These are phyloP conservation scores for Drosophila orena DNA, from an alignment of 1,140 invertebrate species.

Conservation along the genomic window DNA sequence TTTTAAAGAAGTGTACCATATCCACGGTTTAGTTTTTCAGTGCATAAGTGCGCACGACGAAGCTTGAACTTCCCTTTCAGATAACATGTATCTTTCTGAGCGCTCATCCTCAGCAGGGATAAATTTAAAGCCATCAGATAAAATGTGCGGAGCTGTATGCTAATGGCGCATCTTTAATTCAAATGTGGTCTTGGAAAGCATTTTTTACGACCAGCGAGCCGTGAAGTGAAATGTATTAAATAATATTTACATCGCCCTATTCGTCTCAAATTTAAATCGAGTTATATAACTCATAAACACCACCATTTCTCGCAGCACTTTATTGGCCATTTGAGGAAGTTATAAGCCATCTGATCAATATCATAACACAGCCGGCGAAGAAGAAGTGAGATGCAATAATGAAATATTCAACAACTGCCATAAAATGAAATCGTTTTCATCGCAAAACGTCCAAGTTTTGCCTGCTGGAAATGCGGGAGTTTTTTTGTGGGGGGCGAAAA, in stretches of 20 bases:
- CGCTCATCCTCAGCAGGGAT: not conserved
- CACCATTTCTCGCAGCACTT: conserved; percentile 49
- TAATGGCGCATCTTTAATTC: conserved; percentile 40
- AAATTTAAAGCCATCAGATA: conserved; percentile 23
- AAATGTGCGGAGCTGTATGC: conserved; percentile 19
- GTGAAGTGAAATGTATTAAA: conserved; percentile 15
- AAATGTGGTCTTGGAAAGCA: conserved; percentile 1
- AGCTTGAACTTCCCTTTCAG: not conserved
- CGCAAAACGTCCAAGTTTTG: conserved; percentile 22
- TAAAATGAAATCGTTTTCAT: conserved; percentile 64
- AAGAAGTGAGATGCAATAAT: conserved; percentile 14
- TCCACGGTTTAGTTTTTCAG: too few species aligned
- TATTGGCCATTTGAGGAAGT: conserved; percentile 55
- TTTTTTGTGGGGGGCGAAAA: conserved; percentile 2
- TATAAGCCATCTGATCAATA: conserved; percentile 61
- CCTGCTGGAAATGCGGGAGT: not conserved
- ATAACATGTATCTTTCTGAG: not conserved
- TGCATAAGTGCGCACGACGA: not conserved
- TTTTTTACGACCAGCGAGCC: conserved; percentile 21
- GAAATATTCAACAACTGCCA: conserved; percentile 47
- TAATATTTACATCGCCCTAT: conserved; percentile 6
- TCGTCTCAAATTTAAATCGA: conserved; percentile 19
- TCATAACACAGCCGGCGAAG: conserved; percentile 33
- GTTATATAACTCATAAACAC: conserved; percentile 17
- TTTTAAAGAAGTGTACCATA: too few species aligned